Percentiles rank a stretch among this genome's conserved stretches.
Evolutionary conservation across 1,140 invertebrate species (phyloP).

Genomic region (Orussus abietinus): DNA sequence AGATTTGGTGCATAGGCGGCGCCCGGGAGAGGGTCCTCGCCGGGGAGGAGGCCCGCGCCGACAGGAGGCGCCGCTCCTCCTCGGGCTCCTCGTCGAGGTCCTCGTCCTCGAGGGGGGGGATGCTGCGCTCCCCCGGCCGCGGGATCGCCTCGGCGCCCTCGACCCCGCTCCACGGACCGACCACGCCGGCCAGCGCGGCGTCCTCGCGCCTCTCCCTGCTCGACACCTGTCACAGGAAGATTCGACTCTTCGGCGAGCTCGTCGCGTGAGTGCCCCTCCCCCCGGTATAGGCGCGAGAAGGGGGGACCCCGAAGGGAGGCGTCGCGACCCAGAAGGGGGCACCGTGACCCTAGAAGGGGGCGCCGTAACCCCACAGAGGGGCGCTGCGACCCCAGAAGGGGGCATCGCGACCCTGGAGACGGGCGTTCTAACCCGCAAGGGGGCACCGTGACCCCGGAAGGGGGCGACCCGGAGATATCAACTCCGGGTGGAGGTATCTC

Average conservation of each 20-base stretch:
- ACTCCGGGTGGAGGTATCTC: too few species aligned
- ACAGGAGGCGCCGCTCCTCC: constrained; percentile 16
- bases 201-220: constrained; percentile 59
- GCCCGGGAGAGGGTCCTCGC: constrained; percentile 30
- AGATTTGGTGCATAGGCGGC: constrained; percentile 39
- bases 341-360: too few species aligned
- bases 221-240: constrained; percentile 69
- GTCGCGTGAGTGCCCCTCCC: constrained; percentile 65
- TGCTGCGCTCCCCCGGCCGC: constrained; percentile 46
- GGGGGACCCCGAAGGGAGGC: too few species aligned
- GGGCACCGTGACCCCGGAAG: too few species aligned
- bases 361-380: too few species aligned
- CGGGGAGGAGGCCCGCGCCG: constrained; percentile 25
- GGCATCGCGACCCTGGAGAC: too few species aligned
- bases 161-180: constrained; percentile 39
- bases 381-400: too few species aligned
- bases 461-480: too few species aligned
- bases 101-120: constrained; percentile 14
- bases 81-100: constrained; percentile 19
- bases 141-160: constrained; percentile 42
- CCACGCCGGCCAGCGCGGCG: too few species aligned
- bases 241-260: constrained; percentile 64
- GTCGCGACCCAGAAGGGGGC: too few species aligned
- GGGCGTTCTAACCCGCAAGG: too few species aligned
- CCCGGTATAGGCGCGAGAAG: too few species aligned